Evolutionary conservation across 30 jellyfish, hydroid and myxozoan species (phyloP).

Genomic region (Hydractinia echinata): DNA sequence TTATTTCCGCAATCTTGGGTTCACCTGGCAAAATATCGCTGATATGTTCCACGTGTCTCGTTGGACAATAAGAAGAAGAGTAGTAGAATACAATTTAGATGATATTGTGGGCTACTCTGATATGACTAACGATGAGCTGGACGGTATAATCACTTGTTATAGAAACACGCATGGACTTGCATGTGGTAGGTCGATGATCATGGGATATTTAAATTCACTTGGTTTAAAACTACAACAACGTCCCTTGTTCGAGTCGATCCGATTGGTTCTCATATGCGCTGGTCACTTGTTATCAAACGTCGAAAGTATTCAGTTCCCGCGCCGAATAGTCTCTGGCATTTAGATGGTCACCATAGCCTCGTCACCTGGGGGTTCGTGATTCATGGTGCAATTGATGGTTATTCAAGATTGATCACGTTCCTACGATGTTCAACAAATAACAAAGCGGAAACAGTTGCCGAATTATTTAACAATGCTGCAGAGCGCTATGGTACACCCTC

Average conservation of each 20-base stretch:
- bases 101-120: conserved; percentile 1
- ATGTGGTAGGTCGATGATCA: conserved; percentile 29
- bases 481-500: conserved; percentile 2
- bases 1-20: background rate
- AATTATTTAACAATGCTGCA: background rate
- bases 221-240: conserved; percentile 22
- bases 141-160: background rate
- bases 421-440: conserved; percentile 14
- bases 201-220: conserved; percentile 16
- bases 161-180: conserved; percentile 29
- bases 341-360: conserved; percentile 35
- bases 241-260: conserved; percentile 35
- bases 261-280: conserved; percentile 15
- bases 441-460: conserved; percentile 23
- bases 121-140: conserved; percentile 36
- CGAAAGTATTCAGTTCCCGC: conserved; percentile 29
- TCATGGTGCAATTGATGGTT: conserved; percentile 1
- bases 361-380: conserved; percentile 17
- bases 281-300: conserved; percentile 7
- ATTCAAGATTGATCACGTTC: conserved; percentile 7
- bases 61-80: conserved; percentile 41
- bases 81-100: conserved; percentile 11
- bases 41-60: conserved; percentile 28
- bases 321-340: conserved; percentile 32
- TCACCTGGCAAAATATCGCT: conserved; percentile 30